Conservation (phyloP, 1,140 invertebrate genomes). For the Cataglyphis hispanica region DNA sequence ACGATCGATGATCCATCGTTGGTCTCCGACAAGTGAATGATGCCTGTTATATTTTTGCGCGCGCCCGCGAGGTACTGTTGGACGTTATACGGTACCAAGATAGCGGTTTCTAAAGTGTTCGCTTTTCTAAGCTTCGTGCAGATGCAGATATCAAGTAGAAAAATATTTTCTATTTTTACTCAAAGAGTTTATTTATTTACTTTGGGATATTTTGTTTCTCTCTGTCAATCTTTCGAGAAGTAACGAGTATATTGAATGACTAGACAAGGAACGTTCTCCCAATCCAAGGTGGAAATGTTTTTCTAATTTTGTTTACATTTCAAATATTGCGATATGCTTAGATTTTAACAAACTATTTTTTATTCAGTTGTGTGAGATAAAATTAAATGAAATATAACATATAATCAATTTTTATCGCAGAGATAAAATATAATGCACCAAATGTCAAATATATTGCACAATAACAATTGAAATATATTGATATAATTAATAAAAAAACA, state of each 20-base stretch:
- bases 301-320: constrained; percentile 35
- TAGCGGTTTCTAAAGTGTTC: constrained; percentile 40
- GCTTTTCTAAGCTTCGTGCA: background rate
- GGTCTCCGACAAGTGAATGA: constrained; percentile 31
- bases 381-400: background rate
- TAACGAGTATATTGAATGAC: background rate
- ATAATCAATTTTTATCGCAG: background rate
- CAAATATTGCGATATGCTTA: background rate
- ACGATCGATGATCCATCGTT: constrained; percentile 49
- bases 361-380: background rate
- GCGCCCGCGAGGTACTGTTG: background rate
- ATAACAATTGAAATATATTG: background rate
- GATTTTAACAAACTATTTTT: background rate
- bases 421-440: too few relatives aligned
- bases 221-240: background rate
- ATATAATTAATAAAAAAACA: background rate
- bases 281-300: constrained; percentile 22
- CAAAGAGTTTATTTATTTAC: constrained; percentile 2
- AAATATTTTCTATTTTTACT: background rate
- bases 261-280: constrained; percentile 31
- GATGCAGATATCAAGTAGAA: background rate
- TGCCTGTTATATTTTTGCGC: constrained; percentile 20
- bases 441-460: too few relatives aligned
- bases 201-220: background rate
- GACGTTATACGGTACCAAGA: background rate